Evolutionary conservation across 2,113 vertebrate genomes (phyloP).

Genomic region (Pseudopipra pipra): DNA sequence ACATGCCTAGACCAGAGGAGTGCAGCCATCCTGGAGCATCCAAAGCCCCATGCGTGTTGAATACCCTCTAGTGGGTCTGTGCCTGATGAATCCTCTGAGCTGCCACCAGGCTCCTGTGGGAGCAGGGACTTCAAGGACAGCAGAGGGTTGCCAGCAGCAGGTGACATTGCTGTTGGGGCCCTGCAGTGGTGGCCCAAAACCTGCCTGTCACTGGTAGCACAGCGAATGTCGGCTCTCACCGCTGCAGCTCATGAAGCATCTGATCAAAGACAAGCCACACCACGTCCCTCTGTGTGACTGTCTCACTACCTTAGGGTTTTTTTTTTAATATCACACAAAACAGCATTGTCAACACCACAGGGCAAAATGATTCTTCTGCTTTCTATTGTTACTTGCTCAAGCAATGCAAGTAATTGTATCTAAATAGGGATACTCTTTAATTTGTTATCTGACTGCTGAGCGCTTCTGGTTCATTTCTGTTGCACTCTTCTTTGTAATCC

Average conservation of each 20-base stretch:
- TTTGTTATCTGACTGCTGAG: not conserved
- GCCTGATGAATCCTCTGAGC: not conserved
- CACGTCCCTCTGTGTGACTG: accelerated
- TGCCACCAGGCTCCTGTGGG: not conserved
- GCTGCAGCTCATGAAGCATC: not conserved
- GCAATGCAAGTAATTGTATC: not conserved
- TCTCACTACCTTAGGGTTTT: not conserved
- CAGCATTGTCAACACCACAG: not conserved
- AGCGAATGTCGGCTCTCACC: accelerated
- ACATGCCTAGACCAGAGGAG: not conserved
- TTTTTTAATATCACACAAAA: not conserved
- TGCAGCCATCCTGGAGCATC: accelerated
- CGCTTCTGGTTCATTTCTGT: not conserved
- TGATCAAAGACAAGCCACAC: accelerated
- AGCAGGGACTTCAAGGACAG: not conserved
- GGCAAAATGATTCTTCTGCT: not conserved
- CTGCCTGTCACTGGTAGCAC: accelerated
- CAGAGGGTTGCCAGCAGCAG: not conserved
- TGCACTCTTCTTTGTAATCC: not conserved
- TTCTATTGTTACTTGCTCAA: not conserved
- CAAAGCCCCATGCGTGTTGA: accelerated
- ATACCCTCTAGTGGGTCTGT: not conserved
- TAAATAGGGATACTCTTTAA: not conserved
- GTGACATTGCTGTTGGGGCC: not conserved
- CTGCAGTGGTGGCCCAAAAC: not conserved